Evolutionary conservation across 2,797 vertebrate species (phyloP).

Genomic region (Apogon talboti): DNA sequence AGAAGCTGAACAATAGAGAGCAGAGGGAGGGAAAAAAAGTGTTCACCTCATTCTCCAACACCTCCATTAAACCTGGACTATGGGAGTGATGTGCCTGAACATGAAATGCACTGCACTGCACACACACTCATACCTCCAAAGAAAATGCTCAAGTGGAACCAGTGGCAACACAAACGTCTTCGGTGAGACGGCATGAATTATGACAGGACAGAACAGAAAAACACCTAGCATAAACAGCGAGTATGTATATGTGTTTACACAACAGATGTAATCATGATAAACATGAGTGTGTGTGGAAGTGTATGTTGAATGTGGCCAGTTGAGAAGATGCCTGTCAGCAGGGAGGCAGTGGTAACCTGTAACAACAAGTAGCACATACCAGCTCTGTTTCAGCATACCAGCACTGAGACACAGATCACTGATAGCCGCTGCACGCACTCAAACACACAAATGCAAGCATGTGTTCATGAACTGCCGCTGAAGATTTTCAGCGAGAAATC

Average conservation of each 20-base stretch:
- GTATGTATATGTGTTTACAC: conserved; percentile 9
- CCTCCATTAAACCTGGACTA: conserved; percentile 41
- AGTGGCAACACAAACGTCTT: conserved; percentile 29
- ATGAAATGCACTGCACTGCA: conserved; percentile 40
- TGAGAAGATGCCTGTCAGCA: conserved; percentile 69
- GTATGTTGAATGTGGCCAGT: conserved; percentile 41
- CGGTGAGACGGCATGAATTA: conserved; percentile 17
- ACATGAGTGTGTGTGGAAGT: conserved; percentile 23
- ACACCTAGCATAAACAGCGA: conserved; percentile 6
- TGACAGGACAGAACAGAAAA: conserved; percentile 18
- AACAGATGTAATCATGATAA: conserved; percentile 18
- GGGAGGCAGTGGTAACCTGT: conserved; percentile 72
- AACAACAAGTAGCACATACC: conserved; percentile 75
- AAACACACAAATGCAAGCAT: conserved; percentile 14
- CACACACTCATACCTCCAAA: conserved; percentile 7
- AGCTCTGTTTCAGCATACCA: conserved; percentile 64
- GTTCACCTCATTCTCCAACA: conserved; percentile 50
- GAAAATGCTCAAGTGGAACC: conserved; percentile 23
- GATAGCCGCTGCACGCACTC: conserved; percentile 41
- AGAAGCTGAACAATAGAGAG: conserved; percentile 54
- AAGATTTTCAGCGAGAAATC: conserved; percentile 25
- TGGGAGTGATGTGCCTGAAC: conserved; percentile 60
- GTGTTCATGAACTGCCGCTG: conserved; percentile 43
- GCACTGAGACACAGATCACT: conserved; percentile 56
- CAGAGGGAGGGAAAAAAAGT: conserved; percentile 14